Percentiles rank a stretch among this genome's conserved stretches.
Conservation (phyloP, 2,888 invertebrate genomes). For the Drosophila rubida region DNA sequence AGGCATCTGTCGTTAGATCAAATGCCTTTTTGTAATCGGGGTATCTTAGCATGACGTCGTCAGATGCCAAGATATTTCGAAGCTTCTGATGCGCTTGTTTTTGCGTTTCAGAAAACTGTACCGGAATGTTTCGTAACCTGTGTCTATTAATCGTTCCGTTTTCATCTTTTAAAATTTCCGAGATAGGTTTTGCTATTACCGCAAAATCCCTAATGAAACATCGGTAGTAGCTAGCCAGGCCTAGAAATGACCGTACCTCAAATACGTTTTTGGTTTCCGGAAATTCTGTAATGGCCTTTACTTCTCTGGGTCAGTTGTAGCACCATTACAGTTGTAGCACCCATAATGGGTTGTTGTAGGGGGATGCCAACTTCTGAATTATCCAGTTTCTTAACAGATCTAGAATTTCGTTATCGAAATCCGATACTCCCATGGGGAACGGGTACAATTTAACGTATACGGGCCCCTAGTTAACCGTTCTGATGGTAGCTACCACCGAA, state of each 20-base stretch:
- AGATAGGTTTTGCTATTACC: too few relatives aligned
- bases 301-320: not conserved
- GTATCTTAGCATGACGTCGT: not conserved
- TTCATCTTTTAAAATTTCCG: too few relatives aligned
- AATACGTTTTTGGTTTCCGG: not conserved
- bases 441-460: not conserved
- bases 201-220: not conserved
- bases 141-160: too few relatives aligned
- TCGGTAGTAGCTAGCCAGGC: not conserved
- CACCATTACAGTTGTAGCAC: not conserved
- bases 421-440: too few relatives aligned
- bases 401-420: too few relatives aligned
- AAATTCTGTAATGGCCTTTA: not conserved
- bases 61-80: too few relatives aligned
- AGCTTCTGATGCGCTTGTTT: too few relatives aligned
- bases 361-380: too few relatives aligned
- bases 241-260: not conserved
- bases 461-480: not conserved
- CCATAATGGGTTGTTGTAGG: too few relatives aligned
- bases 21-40: not conserved
- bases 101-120: too few relatives aligned
- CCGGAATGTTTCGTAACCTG: too few relatives aligned
- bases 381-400: too few relatives aligned
- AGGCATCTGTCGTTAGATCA: not conserved
- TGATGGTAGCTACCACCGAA: slow-evolving; percentile 1